Evolutionary conservation across 1,140 invertebrate species (phyloP).

Genomic region (Maconellicoccus hirsutus): DNA sequence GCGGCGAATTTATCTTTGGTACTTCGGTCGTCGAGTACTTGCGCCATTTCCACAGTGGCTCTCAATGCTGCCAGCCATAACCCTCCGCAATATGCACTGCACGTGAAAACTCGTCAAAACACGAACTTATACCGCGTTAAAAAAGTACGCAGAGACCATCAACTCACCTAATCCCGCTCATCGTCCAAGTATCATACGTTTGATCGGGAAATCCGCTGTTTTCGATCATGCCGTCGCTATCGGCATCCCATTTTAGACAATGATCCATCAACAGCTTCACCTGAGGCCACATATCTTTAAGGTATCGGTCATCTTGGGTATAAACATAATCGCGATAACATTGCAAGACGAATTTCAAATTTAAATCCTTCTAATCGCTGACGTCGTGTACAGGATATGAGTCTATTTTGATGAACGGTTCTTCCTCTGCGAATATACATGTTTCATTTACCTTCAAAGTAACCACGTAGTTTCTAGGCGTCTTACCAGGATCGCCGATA

Average conservation of each 20-base stretch:
- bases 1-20: conserved; percentile 51
- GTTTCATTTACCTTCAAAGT: too few species aligned
- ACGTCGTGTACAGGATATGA: conserved; percentile 84
- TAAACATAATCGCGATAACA: conserved; percentile 60
- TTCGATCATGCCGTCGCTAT: conserved; percentile 82
- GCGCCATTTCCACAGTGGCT: conserved; percentile 58
- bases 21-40: conserved; percentile 47
- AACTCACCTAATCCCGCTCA: conserved; percentile 70
- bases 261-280: conserved; percentile 39
- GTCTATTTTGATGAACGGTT: conserved; percentile 72
- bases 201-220: conserved; percentile 84
- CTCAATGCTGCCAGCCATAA: conserved; percentile 73
- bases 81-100: conserved; percentile 82
- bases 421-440: conserved; percentile 50
- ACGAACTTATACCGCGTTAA: too few species aligned
- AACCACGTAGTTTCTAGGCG: neutral
- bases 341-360: conserved; percentile 84
- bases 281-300: conserved; percentile 48
- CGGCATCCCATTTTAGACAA: conserved; percentile 57
- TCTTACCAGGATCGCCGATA: conserved; percentile 72
- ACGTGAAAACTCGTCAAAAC: too few species aligned
- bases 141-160: too few species aligned
- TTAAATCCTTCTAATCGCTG: conserved; percentile 82
- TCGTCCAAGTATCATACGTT: conserved; percentile 86
- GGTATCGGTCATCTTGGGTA: conserved; percentile 40